phyloP scores from a whole-genome alignment of 2,888 invertebrate genomes.

The Mechanitis mazaeus region DNA sequence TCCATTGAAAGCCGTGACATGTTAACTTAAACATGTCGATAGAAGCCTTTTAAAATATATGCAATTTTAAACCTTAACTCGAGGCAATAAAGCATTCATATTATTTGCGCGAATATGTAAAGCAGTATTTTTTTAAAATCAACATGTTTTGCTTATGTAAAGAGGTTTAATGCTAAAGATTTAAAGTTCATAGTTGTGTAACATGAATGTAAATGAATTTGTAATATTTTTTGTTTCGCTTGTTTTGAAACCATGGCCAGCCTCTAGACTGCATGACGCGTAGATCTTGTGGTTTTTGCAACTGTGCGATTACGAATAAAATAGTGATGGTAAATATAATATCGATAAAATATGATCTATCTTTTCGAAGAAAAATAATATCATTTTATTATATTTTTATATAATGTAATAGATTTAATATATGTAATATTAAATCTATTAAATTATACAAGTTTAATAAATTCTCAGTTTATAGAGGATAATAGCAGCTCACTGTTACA shows the following conservation, averaged over 20 bases:
- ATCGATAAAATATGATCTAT: conserved; percentile 13
- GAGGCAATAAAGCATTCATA: conserved; percentile 12
- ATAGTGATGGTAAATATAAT: conserved; percentile 43
- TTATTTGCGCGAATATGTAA: conserved; percentile 19
- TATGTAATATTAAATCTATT: no score
- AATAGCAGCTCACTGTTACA: no score
- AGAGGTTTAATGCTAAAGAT: conserved; percentile 21
- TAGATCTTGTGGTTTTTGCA: conserved; percentile 62
- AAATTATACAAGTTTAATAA: no score
- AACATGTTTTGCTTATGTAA: conserved; percentile 8
- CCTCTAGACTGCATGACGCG: conserved; percentile 69
- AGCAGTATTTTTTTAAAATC: conserved; percentile 22
- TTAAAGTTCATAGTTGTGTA: conserved; percentile 38
- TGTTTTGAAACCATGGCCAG: conserved; percentile 45
- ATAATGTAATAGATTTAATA: no score
- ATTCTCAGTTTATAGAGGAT: no score
- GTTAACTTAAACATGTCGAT: conserved; percentile 32
- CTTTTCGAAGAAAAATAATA: not conserved
- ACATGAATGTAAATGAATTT: conserved; percentile 19
- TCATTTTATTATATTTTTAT: no score
- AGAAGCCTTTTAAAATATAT: conserved; percentile 20
- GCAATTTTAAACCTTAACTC: conserved; percentile 13
- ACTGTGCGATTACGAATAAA: conserved; percentile 50
- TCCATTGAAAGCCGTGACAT: conserved; percentile 32
- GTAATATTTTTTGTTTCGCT: conserved; percentile 42